Conservation (phyloP, 1,140 invertebrate genomes). For the Pentalonia nigronervosa region DNA sequence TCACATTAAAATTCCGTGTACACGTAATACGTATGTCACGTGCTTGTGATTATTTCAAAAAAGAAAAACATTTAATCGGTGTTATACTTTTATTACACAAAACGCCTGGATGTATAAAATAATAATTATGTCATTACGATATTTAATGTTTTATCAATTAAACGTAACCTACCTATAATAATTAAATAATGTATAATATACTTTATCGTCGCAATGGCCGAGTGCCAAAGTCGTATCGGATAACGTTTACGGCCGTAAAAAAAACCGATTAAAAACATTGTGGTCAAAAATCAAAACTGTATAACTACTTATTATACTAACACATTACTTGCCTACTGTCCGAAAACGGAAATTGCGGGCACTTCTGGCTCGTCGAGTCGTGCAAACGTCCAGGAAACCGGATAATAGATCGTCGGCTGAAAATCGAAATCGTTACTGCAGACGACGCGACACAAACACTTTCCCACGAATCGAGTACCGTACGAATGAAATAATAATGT, state of each 20-base stretch:
- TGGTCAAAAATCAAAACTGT: not conserved
- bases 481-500: not conserved
- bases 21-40: not conserved
- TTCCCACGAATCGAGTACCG: not conserved
- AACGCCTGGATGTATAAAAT: not conserved
- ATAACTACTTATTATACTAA: not conserved
- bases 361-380: not conserved
- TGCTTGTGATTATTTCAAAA: not conserved
- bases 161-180: not conserved
- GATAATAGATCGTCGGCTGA: not conserved
- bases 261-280: not conserved
- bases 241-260: not conserved
- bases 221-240: not conserved
- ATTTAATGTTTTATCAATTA: not conserved
- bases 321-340: not conserved
- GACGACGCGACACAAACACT: not conserved
- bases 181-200: not conserved
- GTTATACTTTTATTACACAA: not conserved
- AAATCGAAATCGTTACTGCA: not conserved
- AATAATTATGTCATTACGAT: conserved; percentile 9
- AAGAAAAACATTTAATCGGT: not conserved
- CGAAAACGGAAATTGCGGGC: not conserved
- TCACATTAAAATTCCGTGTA: not conserved
- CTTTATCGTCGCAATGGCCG: not conserved
- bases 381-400: not conserved